Base-by-base conservation (phyloP, 1,140 invertebrate species). In the Gryllus bimaculatus region DNA sequence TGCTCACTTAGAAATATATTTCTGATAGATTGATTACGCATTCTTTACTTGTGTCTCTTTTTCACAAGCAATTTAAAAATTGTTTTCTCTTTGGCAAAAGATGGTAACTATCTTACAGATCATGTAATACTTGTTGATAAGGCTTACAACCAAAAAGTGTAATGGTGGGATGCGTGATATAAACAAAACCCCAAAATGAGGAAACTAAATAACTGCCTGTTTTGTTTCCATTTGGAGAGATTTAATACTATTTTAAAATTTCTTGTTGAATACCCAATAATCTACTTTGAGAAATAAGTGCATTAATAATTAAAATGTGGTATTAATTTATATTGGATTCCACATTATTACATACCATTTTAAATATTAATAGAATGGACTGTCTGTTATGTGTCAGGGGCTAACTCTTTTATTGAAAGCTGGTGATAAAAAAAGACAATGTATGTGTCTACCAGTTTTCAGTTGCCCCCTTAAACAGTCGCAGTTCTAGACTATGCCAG, bases 131-230 rank as follows among this genome's bases (percentile, higher is more conserved):
- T 39, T 39, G 26, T 39, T 39, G 26, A 39, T 39, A 39, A 39
- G 26, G 26, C 26, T 39, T 39, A 39, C 26, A 39, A 39, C 26
- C 26, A 39, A 39, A 66, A 66, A 18, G 54, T 66, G 10, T 13
- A 66, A 13, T 66, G 54, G 18, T 66, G 54, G 54, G 54, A 66
- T 66, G 7, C 18, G 18, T 18, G 54, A 66, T 10, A 66, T 66
- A 66, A 66, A 66, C 54, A 66, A 66, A 66, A 66, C 54, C 54
- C 54, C 54, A 66, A 66, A 66, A 66, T 66, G 54, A 66, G 54
- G 54, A 66, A 10, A 66, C 10, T 66, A 18, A 66, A 13, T 66
- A 66, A 66, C 54, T 66, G 54, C 54, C 18, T 66, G 54, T 66
- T 66, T 66, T 66, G 54, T 66, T 66, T 66, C 54, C 54, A 66